Evolutionary conservation across 2,113 vertebrate genomes (phyloP), one percentile per base, ranked within the genome.

Genomic region (Anoura caudifer): DNA sequence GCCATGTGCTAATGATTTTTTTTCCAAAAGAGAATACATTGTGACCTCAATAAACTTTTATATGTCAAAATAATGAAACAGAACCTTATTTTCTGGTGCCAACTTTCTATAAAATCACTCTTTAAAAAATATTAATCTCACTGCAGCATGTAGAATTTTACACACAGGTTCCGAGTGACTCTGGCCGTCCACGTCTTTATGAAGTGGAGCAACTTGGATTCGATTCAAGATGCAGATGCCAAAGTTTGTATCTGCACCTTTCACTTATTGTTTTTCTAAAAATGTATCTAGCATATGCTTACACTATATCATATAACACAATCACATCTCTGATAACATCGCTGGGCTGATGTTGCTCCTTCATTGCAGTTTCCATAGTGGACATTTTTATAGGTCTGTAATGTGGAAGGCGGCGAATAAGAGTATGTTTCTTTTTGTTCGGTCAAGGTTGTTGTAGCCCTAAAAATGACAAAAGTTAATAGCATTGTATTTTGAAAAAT

Each of bases 71-170:
- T 98, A 98, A 98, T 98, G 98, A 98, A 98, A 97, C 85, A 97
- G 95, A 98, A 98, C 98, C 85, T 98, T 97, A 97, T 97, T 96
- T 98, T 98, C 97, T 98, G 97, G 97, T 98, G 98, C 98, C 98
- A 98, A 98, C 95, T 98, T 98, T 98, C 98, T 98, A 98, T 98
- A 98, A 98, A 98, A 98, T 93, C 91, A 97, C 93, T 97, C 97
- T 98, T 98, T 96, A 97, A 96, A 97, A 98, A 97, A 98, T 96
- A 26, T 92, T 97, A 97, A 98, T 98, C 96, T 97, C 94, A 94
- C 95, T 98, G 94, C 61, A 96, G 94, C 94, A 97, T 97, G 96
- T 95, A 98, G 90, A 96, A 96, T 98, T 98, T 98, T 98, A 98
- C 90, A 97, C 96, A 96, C 84, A 97, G 50, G 52, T 97, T 98